phyloP scores from a whole-genome alignment of 2,888 invertebrate species.

The Galeruca laticollis region DNA sequence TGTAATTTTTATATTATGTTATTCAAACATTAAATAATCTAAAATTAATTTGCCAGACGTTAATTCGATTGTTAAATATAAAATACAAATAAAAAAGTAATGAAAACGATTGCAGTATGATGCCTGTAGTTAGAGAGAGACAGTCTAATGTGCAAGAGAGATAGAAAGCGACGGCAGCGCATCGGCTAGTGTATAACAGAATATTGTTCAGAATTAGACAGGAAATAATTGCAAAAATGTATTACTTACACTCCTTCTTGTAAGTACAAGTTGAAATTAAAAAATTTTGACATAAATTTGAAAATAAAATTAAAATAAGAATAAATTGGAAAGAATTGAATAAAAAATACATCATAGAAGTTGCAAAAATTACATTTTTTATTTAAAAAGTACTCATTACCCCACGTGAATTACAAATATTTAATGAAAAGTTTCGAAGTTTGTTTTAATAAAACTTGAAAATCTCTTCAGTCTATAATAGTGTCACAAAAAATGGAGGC shows the following conservation, averaged over 20 bases:
- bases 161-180: too few species aligned
- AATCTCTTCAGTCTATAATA: neutral
- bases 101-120: neutral
- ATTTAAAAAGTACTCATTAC: neutral
- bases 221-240: too few species aligned
- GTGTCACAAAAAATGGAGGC: constrained; percentile 1
- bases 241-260: too few species aligned
- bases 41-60: too few species aligned
- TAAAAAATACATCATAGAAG: neutral
- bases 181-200: too few species aligned
- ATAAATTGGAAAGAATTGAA: neutral
- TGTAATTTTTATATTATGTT: too few species aligned
- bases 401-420: neutral
- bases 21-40: too few species aligned
- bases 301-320: too few species aligned
- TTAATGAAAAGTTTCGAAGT: neutral
- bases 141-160: too few species aligned
- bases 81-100: neutral
- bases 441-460: neutral
- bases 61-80: constrained; percentile 3
- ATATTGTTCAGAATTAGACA: too few species aligned
- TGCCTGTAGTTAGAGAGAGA: constrained; percentile 1
- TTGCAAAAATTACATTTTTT: neutral
- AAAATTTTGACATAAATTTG: neutral
- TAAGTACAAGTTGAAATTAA: neutral